Evolutionary conservation across 2,113 vertebrate species (phyloP).

Genomic region (Sinocyclocheilus maitianheensis): DNA sequence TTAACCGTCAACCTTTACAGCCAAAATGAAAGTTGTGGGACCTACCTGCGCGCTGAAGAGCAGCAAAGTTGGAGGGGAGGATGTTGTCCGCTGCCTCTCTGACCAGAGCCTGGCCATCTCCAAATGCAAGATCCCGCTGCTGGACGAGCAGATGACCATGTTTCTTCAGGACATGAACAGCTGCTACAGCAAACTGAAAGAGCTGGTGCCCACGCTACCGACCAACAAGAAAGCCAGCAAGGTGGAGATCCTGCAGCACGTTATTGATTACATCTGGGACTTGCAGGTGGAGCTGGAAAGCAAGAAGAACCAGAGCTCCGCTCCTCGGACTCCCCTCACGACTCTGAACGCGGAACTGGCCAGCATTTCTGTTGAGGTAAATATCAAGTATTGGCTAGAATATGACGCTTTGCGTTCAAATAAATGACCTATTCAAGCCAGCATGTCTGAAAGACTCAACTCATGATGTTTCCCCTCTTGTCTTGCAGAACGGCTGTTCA

Average conservation of each 20-base stretch:
- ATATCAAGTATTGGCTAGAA: constrained; percentile 37
- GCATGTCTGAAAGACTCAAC: neutral
- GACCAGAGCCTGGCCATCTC: constrained; percentile 86
- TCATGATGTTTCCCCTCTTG: constrained; percentile 9
- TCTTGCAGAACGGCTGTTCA: constrained; percentile 75
- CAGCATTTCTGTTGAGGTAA: constrained; percentile 87
- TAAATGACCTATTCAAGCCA: neutral
- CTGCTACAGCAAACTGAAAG: constrained; percentile 93
- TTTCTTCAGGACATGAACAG: constrained; percentile 95
- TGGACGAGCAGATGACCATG: constrained; percentile 84
- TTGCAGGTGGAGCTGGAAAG: constrained; percentile 88
- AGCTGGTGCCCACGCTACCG: constrained; percentile 88
- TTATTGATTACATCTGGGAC: constrained; percentile 97
- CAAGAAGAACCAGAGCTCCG: constrained; percentile 65
- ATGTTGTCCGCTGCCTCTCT: constrained; percentile 81
- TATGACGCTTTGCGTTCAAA: neutral
- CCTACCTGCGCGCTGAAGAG: constrained; percentile 81
- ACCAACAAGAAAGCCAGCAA: constrained; percentile 92
- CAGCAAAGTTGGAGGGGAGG: constrained; percentile 78
- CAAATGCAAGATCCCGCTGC: constrained; percentile 81
- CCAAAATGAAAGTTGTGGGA: constrained; percentile 83
- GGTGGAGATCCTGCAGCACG: constrained; percentile 93
- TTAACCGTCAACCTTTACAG: neutral
- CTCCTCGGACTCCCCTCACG: constrained; percentile 76
- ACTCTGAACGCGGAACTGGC: constrained; percentile 83